Conservation (phyloP, 30 jellyfish, hydroid and myxozoan genomes). For the Morbakka virulenta region DNA sequence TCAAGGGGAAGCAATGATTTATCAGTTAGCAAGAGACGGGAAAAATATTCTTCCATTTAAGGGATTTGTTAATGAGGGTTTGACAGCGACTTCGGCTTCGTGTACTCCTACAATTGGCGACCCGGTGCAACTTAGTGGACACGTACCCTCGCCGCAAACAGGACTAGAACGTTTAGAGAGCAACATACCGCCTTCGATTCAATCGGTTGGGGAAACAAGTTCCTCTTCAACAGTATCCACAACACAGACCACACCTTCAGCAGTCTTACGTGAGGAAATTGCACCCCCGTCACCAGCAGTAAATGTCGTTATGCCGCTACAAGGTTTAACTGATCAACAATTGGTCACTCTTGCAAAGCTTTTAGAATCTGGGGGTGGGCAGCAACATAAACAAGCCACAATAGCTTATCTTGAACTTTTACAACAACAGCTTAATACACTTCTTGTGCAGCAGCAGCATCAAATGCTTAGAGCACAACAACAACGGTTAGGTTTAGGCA, state of each 20-base stretch:
- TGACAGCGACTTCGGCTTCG: not conserved
- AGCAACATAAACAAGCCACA: constrained; percentile 71
- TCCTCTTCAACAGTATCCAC: not conserved
- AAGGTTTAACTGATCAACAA: constrained; percentile 74
- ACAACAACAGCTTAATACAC: constrained; percentile 78
- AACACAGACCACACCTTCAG: not conserved
- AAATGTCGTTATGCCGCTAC: constrained; percentile 34
- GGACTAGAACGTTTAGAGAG: not conserved
- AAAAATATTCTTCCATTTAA: not conserved
- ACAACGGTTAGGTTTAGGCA: too few species aligned
- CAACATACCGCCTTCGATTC: not conserved
- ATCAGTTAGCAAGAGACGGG: not conserved
- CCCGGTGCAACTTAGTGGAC: not conserved
- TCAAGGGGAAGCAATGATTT: not conserved
- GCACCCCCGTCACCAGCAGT: not conserved
- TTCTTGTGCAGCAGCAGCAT: constrained; percentile 51
- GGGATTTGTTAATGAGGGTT: not conserved
- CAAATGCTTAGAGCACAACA: constrained; percentile 44
- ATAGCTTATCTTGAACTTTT: constrained; percentile 79
- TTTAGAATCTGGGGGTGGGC: constrained; percentile 57
- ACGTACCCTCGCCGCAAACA: not conserved
- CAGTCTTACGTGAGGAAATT: not conserved
- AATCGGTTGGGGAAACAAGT: not conserved
- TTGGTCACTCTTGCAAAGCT: constrained; percentile 66
- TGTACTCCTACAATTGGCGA: not conserved